phyloP scores from a whole-genome alignment of 2,888 invertebrate species.

The Lasioglossum vierecki region DNA sequence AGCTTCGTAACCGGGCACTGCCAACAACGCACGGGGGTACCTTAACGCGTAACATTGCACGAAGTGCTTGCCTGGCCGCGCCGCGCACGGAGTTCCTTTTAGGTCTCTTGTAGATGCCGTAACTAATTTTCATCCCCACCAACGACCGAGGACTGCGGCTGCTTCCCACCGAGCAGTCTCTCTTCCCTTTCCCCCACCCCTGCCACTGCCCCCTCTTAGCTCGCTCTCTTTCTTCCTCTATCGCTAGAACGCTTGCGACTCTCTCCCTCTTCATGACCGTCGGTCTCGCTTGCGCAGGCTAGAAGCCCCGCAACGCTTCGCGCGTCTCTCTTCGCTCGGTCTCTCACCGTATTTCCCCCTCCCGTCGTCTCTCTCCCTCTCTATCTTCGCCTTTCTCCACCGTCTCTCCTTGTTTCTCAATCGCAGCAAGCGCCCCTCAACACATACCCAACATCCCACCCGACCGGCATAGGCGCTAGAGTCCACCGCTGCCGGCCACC shows the following conservation, averaged over 20 bases:
- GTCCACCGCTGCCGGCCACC: conserved; percentile 73
- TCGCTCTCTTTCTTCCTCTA: conserved; percentile 33
- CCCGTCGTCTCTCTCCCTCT: conserved; percentile 26
- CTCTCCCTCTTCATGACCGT: conserved; percentile 33
- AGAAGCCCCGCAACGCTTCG: conserved; percentile 28
- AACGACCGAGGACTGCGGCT: conserved; percentile 67
- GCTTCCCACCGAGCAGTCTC: conserved; percentile 75
- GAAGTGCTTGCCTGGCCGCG: conserved; percentile 78
- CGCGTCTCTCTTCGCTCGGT: conserved; percentile 12
- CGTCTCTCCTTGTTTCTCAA: conserved; percentile 39
- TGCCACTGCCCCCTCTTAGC: conserved; percentile 27
- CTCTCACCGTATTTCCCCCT: conserved; percentile 29
- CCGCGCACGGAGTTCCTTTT: conserved; percentile 81
- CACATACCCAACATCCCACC: conserved; percentile 50
- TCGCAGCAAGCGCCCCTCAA: conserved; percentile 50
- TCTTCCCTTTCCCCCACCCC: conserved; percentile 66
- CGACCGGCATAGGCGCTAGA: conserved; percentile 66
- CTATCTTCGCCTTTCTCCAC: conserved; percentile 30
- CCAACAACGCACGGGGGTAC: conserved; percentile 74
- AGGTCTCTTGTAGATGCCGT: conserved; percentile 83
- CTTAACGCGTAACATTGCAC: conserved; percentile 83
- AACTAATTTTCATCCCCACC: conserved; percentile 82
- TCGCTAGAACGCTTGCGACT: conserved; percentile 1
- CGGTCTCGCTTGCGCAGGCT: conserved; percentile 20
- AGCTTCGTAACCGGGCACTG: conserved; percentile 75